Evolutionary conservation across 2,888 invertebrate genomes (phyloP).

Genomic region (Pristionchus entomophagus): DNA sequence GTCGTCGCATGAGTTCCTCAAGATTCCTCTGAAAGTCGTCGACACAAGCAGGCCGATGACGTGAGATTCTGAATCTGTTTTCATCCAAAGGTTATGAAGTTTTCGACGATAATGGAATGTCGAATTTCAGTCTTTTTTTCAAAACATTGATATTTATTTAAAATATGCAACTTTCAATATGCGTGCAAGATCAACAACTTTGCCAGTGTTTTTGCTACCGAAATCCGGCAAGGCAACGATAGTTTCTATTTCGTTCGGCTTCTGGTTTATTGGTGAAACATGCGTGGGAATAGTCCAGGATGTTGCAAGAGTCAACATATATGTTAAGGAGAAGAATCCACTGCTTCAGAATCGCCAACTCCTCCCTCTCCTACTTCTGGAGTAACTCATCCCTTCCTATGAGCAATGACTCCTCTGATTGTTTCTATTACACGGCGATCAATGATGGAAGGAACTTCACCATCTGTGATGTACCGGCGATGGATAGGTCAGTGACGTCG

Average conservation of each 20-base stretch:
- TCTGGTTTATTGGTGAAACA: no score
- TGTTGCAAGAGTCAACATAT: no score
- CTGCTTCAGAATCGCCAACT: background rate
- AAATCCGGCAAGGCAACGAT: no score
- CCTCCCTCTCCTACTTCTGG: background rate
- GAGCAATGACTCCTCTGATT: background rate
- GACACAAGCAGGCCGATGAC: background rate
- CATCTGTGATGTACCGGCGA: background rate
- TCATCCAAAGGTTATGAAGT: background rate
- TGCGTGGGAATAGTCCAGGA: no score
- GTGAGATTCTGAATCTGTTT: background rate
- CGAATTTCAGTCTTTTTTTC: no score
- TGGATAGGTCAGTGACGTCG: background rate
- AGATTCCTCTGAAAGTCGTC: background rate
- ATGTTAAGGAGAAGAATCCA: no score
- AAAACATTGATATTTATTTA: no score
- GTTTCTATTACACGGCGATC: background rate
- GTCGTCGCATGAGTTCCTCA: background rate
- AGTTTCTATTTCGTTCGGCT: no score
- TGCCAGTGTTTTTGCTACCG: no score
- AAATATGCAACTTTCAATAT: no score
- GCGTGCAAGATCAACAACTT: no score
- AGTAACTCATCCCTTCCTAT: background rate
- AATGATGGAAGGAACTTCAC: background rate
- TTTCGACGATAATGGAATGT: no score